phyloP scores from a whole-genome alignment of 1,140 invertebrate genomes.

The Eueides isabella region DNA sequence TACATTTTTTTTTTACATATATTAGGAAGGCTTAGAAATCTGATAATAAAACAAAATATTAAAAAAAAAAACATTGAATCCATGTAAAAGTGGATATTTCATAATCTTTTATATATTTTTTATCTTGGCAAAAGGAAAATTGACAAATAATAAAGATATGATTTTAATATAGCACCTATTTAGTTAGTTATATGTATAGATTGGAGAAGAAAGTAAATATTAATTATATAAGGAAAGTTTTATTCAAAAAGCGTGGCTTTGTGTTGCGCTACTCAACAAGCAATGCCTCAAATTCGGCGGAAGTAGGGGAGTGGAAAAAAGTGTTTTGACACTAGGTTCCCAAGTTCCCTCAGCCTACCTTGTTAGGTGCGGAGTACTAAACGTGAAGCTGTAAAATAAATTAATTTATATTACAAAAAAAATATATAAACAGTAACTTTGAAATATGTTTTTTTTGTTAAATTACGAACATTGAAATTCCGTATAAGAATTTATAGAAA shows the following conservation, averaged over 20 bases:
- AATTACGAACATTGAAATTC: neutral
- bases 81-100: conserved; percentile 1
- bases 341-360: too few species aligned
- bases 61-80: neutral
- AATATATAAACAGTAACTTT: too few species aligned
- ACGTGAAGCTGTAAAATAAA: too few species aligned
- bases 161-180: conserved; percentile 7
- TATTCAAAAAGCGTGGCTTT: too few species aligned
- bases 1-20: neutral
- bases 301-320: too few species aligned
- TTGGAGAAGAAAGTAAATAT: neutral
- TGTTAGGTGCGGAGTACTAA: too few species aligned
- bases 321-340: too few species aligned
- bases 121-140: neutral
- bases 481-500: neutral
- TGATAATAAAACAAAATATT: neutral
- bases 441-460: too few species aligned
- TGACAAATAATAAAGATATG: neutral
- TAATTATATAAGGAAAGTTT: neutral
- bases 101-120: neutral
- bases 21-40: neutral
- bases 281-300: too few species aligned
- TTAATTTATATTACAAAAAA: too few species aligned
- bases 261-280: too few species aligned
- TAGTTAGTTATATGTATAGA: neutral